Conservation (phyloP, 1,140 invertebrate genomes). For the Heliconius nattereri region DNA sequence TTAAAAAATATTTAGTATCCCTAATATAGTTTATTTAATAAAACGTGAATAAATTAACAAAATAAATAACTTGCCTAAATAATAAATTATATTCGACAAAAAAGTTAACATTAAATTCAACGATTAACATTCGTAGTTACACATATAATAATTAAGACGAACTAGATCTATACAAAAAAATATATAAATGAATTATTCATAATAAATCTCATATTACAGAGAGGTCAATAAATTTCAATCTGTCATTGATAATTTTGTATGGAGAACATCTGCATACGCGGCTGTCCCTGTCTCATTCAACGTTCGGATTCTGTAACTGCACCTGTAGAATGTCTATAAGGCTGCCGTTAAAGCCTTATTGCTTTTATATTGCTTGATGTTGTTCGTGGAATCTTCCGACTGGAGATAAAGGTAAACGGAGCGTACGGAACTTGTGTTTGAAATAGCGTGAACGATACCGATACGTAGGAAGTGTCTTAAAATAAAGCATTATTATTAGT, state of each 20-base stretch:
- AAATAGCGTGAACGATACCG: neutral
- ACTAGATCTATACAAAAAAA: neutral
- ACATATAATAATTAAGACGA: neutral
- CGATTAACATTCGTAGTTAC: neutral
- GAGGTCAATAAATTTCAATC: conserved; percentile 43
- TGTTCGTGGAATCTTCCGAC: conserved; percentile 28
- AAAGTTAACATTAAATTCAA: neutral
- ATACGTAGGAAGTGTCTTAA: neutral
- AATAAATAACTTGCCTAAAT: no score
- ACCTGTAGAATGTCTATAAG: conserved; percentile 43
- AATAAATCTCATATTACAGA: conserved; percentile 37
- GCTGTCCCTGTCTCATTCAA: conserved; percentile 40
- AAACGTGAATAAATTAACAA: no score
- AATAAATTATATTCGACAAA: no score
- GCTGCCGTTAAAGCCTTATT: conserved; percentile 36
- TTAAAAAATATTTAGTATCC: no score
- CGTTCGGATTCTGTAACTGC: conserved; percentile 36
- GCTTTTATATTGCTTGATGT: conserved; percentile 32
- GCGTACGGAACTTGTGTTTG: conserved; percentile 1
- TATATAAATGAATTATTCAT: neutral
- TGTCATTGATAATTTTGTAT: conserved; percentile 39
- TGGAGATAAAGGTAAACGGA: conserved; percentile 8
- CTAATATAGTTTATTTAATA: no score
- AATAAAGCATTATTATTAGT: neutral
- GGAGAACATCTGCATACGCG: conserved; percentile 39